phyloP scores from a whole-genome alignment of 2,113 vertebrate genomes.

The Apus apus region DNA sequence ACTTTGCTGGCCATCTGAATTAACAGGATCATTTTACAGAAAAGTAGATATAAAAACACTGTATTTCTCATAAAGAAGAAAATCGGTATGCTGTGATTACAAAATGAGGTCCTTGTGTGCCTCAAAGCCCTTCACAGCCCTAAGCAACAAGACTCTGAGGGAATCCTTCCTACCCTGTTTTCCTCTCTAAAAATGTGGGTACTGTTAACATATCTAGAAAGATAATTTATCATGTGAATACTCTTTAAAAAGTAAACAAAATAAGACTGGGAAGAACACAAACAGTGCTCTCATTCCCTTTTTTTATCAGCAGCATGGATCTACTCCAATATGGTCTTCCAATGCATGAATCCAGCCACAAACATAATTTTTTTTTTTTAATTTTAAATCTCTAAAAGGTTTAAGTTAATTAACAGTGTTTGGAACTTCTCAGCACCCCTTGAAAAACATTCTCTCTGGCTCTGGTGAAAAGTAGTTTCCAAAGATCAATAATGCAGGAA shows the following conservation, averaged over 20 bases:
- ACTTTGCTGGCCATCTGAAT: background rate
- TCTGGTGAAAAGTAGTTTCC: background rate
- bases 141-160: background rate
- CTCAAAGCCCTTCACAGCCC: background rate
- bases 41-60: background rate
- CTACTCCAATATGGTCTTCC: background rate
- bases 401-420: background rate
- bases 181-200: background rate
- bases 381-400: background rate
- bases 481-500: background rate
- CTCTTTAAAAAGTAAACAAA: background rate
- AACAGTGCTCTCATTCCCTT: background rate
- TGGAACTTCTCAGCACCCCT: background rate
- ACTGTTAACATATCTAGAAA: background rate
- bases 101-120: background rate
- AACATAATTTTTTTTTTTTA: background rate
- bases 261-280: background rate
- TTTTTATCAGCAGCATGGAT: background rate
- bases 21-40: background rate
- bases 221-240: background rate
- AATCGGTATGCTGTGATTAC: background rate
- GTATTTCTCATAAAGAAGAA: background rate
- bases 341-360: background rate
- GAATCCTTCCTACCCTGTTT: background rate
- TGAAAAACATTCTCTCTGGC: background rate